These are phyloP conservation scores for Tichodroma muraria DNA, from an alignment of 2,113 vertebrate species.

Conservation along the genomic window DNA sequence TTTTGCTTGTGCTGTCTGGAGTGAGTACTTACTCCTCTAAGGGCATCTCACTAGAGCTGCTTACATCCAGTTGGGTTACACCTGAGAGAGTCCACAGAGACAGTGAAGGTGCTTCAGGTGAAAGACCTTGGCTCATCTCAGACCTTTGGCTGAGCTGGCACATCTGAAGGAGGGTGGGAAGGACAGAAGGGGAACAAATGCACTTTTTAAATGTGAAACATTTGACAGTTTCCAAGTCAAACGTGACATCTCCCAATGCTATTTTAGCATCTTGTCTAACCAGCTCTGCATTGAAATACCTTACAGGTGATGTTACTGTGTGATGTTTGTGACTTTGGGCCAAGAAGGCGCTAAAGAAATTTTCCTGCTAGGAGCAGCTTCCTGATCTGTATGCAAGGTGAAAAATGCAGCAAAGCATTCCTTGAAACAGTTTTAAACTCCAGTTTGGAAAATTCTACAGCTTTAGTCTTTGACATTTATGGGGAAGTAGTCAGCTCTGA, in stretches of 20 bases:
- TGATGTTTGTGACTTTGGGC: not conserved
- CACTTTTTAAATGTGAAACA: fast-evolving
- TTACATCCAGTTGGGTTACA: not conserved
- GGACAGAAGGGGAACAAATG: not conserved
- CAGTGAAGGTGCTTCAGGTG: not conserved
- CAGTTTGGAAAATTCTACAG: not conserved
- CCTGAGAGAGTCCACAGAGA: not conserved
- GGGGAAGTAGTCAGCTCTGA: not conserved
- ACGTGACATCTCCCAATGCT: fast-evolving
- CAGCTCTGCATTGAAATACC: not conserved
- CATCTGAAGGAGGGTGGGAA: not conserved
- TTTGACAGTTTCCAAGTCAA: not conserved
- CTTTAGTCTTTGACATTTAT: not conserved
- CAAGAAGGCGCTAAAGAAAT: not conserved
- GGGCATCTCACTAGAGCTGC: not conserved
- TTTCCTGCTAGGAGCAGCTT: not conserved
- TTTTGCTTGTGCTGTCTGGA: not conserved
- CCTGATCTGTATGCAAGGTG: not conserved
- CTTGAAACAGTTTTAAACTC: not conserved
- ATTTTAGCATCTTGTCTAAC: not conserved
- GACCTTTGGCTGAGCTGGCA: not conserved
- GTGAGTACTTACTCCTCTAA: not conserved
- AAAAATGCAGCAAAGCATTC: not conserved
- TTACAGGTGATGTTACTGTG: not conserved
- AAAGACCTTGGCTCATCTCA: not conserved